Evolutionary conservation across 2,113 vertebrate genomes (phyloP), one percentile per base, ranked within the genome.

Genomic region (Elephantulus edwardii): DNA sequence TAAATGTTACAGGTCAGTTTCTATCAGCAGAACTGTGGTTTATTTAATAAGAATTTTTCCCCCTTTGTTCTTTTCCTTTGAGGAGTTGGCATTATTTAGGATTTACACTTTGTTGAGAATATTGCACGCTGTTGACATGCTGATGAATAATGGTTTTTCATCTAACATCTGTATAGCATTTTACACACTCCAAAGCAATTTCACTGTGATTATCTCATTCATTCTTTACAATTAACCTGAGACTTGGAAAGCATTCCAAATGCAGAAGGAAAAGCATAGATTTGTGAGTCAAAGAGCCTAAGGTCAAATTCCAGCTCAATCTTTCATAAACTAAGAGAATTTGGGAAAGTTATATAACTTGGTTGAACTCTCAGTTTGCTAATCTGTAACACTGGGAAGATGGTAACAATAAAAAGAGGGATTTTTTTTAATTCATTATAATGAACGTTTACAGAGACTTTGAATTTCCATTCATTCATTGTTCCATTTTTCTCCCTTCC

Each of bases 81-180:
- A 91, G 35, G 30, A 5, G 8, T 6, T 83, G 44, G 76, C 76
- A 35, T 58, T 50, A n/a, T n/a, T 44, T 86, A 84, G 40, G 42
- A 64, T 72, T 71, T 50, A 9, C n/a, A 58, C 16, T 81, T 30
- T 82, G n/a, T 48, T 81, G 4, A 77, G 22, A 90, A n/a, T 62
- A 52, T 22, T 52, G 3, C 66, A 48, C 66, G 20, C 44, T 90
- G 33, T 62, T 93, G 83, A 60, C 7, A 48, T 58, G 64, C 17
- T 38, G 72, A 48, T 86, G 17, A 88, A 48, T 48, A 26, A 16
- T 56, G 22, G 68, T 60, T 85, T 70, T 38, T 13, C 7, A 44
- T 68, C n/a, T 91, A 66, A 86, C 60, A 91, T 87, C 78, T 91
- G 42, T 82, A 44, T 64, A 85, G 50, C 56, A 77, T 74, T 92